These are phyloP conservation scores for Aptenodytes patagonicus DNA, from an alignment of 2,113 vertebrate species.

Conservation along the genomic window DNA sequence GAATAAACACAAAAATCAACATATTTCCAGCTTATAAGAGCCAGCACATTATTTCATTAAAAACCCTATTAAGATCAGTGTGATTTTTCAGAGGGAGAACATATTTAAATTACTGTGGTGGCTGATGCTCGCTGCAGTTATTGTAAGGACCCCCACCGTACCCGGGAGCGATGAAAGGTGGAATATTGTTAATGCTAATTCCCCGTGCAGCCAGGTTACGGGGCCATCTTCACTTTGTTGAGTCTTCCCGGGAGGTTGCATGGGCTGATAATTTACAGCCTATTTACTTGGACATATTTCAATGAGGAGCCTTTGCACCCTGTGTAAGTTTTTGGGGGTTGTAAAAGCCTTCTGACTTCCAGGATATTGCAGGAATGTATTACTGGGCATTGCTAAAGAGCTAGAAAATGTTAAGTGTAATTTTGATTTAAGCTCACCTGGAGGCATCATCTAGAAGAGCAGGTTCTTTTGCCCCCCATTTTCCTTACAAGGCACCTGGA, in stretches of 20 bases:
- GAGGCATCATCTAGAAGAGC: not conserved
- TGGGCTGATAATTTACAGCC: not conserved
- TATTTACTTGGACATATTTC: not conserved
- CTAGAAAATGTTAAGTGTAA: not conserved
- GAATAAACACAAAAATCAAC: not conserved
- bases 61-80: not conserved
- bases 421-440: not conserved
- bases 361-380: not conserved
- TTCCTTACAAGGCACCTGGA: not conserved
- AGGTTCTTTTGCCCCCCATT: not conserved
- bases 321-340: not conserved
- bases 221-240: not conserved
- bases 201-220: not conserved
- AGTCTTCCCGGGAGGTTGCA: not conserved
- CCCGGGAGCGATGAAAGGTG: not conserved
- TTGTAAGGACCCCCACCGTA: not conserved
- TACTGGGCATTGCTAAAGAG: not conserved
- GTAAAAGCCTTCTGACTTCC: not conserved
- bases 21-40: not conserved
- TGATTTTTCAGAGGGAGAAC: not conserved
- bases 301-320: not conserved
- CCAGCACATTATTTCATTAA: conserved; percentile 13
- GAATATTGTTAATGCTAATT: not conserved
- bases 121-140: not conserved
- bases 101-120: not conserved